Base-by-base conservation (phyloP, 2,888 invertebrate species). In the Hybos culiciformis region DNA sequence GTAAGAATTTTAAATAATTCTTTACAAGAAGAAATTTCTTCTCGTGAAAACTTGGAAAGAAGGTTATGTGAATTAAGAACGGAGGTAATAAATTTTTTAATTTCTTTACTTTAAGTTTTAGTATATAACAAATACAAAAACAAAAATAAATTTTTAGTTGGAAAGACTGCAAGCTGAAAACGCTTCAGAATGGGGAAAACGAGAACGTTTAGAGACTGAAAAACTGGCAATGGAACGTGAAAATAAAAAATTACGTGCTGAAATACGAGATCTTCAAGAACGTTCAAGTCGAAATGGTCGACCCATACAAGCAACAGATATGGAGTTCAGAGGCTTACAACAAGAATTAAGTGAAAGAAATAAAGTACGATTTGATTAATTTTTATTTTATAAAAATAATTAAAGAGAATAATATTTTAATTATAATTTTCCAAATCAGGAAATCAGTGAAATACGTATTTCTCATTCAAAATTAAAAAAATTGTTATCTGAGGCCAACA, bases 161-260 rank as follows among this genome's bases (percentile, higher is more conserved):
- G 92, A 93, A 60, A 72, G 80, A 52, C 69, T 92, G 12, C 92
- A 93, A 68, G 81, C 83, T 0, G 93, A 93, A 68, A 93, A 93
- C 66, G 91, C 90, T 0, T 78, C 84, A 2, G 93, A 93, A 61
- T 93, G 92, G 92, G 88, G 85, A 15, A 86, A 88, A 61, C 70
- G 92, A 5, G 93, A 93, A 64, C 70, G 88, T 6, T 62, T 93
- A 39, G 93, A 93, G 67, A 86, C 90, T 0, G 92, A 93, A 56
- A 91, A 91, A 60, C 71, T 87, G 54, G 79, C 80, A 0, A 70
- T 93, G 50, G 82, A 93, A 57, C 70, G 92, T 29, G 92, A 93
- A 54, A 92, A 90, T 59, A 92, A 92, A 58, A 86, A 90, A 58
- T 60, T 92, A 34, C 54, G 71, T 17, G 60, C 70, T 8, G 83